Conservation (phyloP, 1,140 invertebrate species). For the Prorops nasuta region DNA sequence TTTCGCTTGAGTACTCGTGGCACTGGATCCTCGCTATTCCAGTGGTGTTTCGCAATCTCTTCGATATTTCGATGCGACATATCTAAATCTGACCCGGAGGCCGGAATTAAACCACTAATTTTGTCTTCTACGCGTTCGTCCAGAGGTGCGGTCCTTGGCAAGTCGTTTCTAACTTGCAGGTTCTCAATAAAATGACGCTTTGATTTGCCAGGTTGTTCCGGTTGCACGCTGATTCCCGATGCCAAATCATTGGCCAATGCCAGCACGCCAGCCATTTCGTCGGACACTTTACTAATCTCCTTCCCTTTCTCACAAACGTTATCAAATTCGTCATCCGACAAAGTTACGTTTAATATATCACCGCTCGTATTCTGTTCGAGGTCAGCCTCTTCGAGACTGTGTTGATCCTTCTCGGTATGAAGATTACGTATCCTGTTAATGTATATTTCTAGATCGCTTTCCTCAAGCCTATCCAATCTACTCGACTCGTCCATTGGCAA, state of each 20-base stretch:
- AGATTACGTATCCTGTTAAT: slow-evolving; percentile 41
- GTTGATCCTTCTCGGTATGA: slow-evolving; percentile 23
- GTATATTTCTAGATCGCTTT: slow-evolving; percentile 41
- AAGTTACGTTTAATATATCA: slow-evolving; percentile 39
- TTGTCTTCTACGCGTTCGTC: slow-evolving; percentile 24
- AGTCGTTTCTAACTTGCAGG: not conserved
- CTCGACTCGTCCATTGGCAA: slow-evolving; percentile 5
- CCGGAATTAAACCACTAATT: slow-evolving; percentile 31
- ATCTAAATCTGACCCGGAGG: slow-evolving; percentile 22
- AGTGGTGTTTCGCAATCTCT: slow-evolving; percentile 4
- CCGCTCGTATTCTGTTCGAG: slow-evolving; percentile 45
- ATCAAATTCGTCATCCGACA: slow-evolving; percentile 35
- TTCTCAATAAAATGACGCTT: not conserved
- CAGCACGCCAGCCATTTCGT: slow-evolving; percentile 19
- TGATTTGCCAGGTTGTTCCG: not conserved
- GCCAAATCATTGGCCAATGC: slow-evolving; percentile 28
- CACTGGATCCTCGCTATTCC: not conserved
- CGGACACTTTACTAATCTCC: not conserved
- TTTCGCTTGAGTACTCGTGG: no score
- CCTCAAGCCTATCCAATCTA: slow-evolving; percentile 10
- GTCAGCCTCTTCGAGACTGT: slow-evolving; percentile 34
- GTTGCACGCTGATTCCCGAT: slow-evolving; percentile 1
- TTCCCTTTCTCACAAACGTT: slow-evolving; percentile 14
- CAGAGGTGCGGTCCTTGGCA: slow-evolving; percentile 4
- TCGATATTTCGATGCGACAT: slow-evolving; percentile 3